Base-by-base conservation (phyloP, 1,140 invertebrate genomes). In the Xylocopa sonorina region DNA sequence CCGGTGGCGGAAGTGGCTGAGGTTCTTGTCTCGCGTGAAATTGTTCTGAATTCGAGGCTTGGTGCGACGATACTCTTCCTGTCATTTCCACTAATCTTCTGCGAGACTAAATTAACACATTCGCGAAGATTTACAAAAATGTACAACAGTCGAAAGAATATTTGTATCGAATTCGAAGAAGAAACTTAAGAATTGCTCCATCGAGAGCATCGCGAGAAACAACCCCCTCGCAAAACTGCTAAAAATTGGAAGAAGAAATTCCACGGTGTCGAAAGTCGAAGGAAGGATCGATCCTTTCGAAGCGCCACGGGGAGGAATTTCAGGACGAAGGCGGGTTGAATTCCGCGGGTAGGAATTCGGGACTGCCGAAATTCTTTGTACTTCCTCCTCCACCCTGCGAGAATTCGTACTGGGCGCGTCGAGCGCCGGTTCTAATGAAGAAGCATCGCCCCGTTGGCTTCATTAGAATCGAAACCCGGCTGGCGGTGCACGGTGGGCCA, bases 361-460 rank as follows among this genome's bases (percentile, higher is more conserved):
- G 38, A 43, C 24, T 21, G 38, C 2, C 18, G 38, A 57, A 57
- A 71, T 46, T 71, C 68, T 69, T 69, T 41, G 51, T 24, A 71
- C 27, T 72, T 29, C 18, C 66, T n/a, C n/a, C n/a, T n/a, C n/a
- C n/a, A n/a, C n/a, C 32, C 10, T 24, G 41, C 3, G 66, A 50
- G 48, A 53, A 68, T 53, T 72, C 41, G 43, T n/a, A 53, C 55
- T 41, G 29, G 43, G 62, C 69, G 29, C 16, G 57, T 62, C 57
- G 27, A 73, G 57, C 41, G 27, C 21, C 41, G 29, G 3, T 16
- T 60, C 43, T 73, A 73, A 73, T 73, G 69, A 62, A 73, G 69
- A 73, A 73, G 43, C 69, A 73, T 73, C 69, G 69, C 18, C 57
- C 7, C 6, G 14, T 24, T 34, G 32, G 69, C 57, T 73, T 73